Evolutionary conservation across 2,797 vertebrate genomes (phyloP).

Genomic region (Acrossocheilus wenchowensis): DNA sequence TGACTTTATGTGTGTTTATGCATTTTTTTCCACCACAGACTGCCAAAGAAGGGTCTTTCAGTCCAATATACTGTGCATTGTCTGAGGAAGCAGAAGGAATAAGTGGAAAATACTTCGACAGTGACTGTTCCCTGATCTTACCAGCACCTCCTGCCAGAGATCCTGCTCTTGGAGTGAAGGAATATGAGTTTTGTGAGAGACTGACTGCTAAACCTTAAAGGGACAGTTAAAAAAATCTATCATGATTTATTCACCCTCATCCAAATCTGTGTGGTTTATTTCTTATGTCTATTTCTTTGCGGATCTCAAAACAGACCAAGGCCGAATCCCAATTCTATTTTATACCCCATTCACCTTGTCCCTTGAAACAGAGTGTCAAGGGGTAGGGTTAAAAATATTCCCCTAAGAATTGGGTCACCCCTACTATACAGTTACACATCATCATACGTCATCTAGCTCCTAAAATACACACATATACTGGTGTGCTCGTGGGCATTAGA

Average conservation of each 20-base stretch:
- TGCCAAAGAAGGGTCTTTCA: conserved; percentile 79
- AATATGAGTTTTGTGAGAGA: conserved; percentile 82
- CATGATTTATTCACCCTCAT: background rate
- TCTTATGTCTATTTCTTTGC: background rate
- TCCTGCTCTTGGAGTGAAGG: conserved; percentile 72
- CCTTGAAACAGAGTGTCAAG: no score
- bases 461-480: no score
- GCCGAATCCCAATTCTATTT: no score
- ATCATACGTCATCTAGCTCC: no score
- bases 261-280: background rate
- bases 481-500: no score
- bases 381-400: no score
- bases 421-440: no score
- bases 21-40: conserved; percentile 69
- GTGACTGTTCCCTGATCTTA: conserved; percentile 78
- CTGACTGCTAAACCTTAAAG: conserved; percentile 77
- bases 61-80: conserved; percentile 84
- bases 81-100: conserved; percentile 82
- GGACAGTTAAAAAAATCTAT: background rate
- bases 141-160: conserved; percentile 77
- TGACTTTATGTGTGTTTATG: background rate
- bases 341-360: no score
- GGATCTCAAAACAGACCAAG: background rate
- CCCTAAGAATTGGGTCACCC: no score
- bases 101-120: conserved; percentile 86